Evolutionary conservation across 2,888 invertebrate species (phyloP).

Genomic region (Heliconius sara): DNA sequence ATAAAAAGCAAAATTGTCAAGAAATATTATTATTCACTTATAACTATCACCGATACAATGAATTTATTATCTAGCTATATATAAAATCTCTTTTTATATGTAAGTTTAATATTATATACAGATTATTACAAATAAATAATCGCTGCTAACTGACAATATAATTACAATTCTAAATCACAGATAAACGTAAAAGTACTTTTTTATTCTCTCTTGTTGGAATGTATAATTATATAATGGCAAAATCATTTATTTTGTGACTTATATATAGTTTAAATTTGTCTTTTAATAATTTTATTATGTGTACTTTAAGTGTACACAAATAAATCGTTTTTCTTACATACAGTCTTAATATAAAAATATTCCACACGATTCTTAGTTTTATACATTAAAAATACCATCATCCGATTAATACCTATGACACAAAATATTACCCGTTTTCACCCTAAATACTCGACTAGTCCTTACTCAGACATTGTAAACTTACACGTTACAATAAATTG

Average conservation of each 20-base stretch:
- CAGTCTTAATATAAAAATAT: background rate
- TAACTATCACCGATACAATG: slow-evolving; percentile 12
- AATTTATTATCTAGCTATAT: slow-evolving; percentile 3
- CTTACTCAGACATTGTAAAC: slow-evolving; percentile 9
- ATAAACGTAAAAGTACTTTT: slow-evolving; percentile 31
- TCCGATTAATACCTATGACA: slow-evolving; percentile 1
- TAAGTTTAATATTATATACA: slow-evolving; percentile 17
- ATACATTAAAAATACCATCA: background rate
- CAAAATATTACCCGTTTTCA: slow-evolving; percentile 22
- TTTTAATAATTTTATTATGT: background rate
- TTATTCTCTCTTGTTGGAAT: slow-evolving; percentile 19
- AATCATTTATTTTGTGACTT: background rate
- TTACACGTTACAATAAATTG: background rate
- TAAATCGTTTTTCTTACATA: background rate
- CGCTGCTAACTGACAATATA: slow-evolving; percentile 21
- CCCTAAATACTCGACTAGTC: slow-evolving; percentile 20
- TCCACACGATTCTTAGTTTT: background rate
- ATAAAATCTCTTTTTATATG: slow-evolving; percentile 28
- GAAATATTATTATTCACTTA: slow-evolving; percentile 11
- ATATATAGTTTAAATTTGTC: background rate
- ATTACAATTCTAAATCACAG: slow-evolving; percentile 53
- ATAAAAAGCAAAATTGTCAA: background rate
- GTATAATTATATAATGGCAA: background rate
- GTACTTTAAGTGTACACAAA: background rate
- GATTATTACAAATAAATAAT: background rate